phyloP scores from a whole-genome alignment of 2,888 invertebrate genomes.

The Brachypterus glaber region DNA sequence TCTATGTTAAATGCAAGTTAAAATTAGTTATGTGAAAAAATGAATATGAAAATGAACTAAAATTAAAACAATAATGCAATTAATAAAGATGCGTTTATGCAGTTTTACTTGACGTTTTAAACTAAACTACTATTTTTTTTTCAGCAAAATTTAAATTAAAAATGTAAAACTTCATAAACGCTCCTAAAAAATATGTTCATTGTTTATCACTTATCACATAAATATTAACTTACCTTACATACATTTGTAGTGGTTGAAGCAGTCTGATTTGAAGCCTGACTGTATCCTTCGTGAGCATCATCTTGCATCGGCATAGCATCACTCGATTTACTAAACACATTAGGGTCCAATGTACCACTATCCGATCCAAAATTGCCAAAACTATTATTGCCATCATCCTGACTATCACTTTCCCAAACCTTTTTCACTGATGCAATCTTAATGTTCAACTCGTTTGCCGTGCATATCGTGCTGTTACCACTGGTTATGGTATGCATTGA shows the following conservation, averaged over 20 bases:
- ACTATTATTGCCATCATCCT: conserved; percentile 38
- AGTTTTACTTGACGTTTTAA: conserved; percentile 4
- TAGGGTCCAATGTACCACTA: conserved; percentile 40
- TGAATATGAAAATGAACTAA: conserved; percentile 1
- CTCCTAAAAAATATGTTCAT: no score
- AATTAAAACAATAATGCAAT: conserved; percentile 4
- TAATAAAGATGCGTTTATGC: conserved; percentile 2
- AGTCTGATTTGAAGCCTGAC: conserved; percentile 44
- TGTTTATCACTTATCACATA: no score
- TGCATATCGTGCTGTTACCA: conserved; percentile 64
- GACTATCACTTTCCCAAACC: conserved; percentile 53
- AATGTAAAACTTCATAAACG: no score
- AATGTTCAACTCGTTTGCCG: conserved; percentile 77
- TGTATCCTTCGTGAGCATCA: conserved; percentile 47
- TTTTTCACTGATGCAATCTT: conserved; percentile 93
- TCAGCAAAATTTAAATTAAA: neutral
- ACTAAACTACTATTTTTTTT: conserved; percentile 4
- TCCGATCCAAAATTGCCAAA: conserved; percentile 30
- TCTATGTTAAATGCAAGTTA: no score
- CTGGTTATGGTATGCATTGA: conserved; percentile 50
- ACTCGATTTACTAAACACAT: conserved; percentile 34
- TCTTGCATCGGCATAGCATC: conserved; percentile 37
- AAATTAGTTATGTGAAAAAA: no score
- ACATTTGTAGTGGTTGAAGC: conserved; percentile 51
- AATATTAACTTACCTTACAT: conserved; percentile 58